Evolutionary conservation across 2,797 vertebrate genomes (phyloP), one percentile per base, ranked within the genome.

Genomic region (Mormyrops boulengeri): DNA sequence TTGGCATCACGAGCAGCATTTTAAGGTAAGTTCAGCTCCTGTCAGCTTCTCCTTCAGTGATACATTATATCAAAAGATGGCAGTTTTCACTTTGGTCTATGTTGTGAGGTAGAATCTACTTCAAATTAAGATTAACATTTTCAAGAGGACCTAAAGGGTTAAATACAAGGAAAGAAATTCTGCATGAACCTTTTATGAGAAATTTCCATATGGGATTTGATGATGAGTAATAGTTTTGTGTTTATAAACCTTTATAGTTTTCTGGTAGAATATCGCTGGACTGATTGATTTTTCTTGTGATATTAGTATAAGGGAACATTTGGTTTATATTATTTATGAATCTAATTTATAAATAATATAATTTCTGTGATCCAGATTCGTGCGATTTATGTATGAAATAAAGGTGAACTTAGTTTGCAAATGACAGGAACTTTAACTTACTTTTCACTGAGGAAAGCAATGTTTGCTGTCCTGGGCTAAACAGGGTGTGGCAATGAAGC

Each of bases 21-120:
- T 84, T 49, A 89, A 94, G 94, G 92, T 90, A 12, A 90, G n/a
- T 11, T 41, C 50, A 62, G 14, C 5, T 50, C 34, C 80, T 41
- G 73, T 30, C 2, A 57, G 14, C 69, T 22, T 11, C 34, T 89
- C 30, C 34, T 50, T 6, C 14, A 5, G 38, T 87, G 38, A 77
- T 77, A 53, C 60, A 19, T 44, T 53, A 11, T 34, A 22, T 49
- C 17, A 50, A 11, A 26, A 52, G n/a, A 30, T 26, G 49, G 44
- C 9, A 30, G 11, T 53, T 19, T 53, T 86, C 26, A 26, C 12
- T 19, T 86, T 53, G 12, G 30, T 84, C 2, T 12, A 84, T 84
- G 80, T 84, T 50, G 80, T 84, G 17, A n/a, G 7, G 55, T 60
- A 50, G 8, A 50, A 84, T 47, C 8, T 22, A 85, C 7, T 50